phyloP scores from a whole-genome alignment of 2,888 invertebrate species.

The Rhaphigaster nebulosa region DNA sequence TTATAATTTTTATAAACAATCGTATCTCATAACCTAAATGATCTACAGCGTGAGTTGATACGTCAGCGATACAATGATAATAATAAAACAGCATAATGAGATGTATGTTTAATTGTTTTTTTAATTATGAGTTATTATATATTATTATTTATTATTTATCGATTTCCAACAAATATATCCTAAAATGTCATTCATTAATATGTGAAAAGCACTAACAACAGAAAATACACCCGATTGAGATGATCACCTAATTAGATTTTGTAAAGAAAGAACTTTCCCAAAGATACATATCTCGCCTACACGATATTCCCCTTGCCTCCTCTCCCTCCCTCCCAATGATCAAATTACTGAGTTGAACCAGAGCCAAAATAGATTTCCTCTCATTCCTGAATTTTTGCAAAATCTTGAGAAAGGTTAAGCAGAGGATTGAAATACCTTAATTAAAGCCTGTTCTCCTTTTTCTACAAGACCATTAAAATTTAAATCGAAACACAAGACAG shows the following conservation, averaged over 20 bases:
- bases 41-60: too few relatives aligned
- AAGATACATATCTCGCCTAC: not conserved
- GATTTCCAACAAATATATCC: not conserved
- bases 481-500: too few relatives aligned
- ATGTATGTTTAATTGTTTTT: too few relatives aligned
- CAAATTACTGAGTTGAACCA: conserved; percentile 1
- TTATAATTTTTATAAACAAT: too few relatives aligned
- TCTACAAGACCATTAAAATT: not conserved
- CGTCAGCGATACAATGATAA: too few relatives aligned
- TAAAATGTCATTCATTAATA: too few relatives aligned
- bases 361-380: not conserved
- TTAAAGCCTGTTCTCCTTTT: too few relatives aligned
- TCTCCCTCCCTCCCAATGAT: not conserved
- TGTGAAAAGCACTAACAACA: too few relatives aligned
- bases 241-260: not conserved
- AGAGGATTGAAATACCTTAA: not conserved
- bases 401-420: not conserved
- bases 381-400: not conserved
- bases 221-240: not conserved
- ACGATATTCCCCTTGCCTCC: not conserved
- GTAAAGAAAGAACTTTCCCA: not conserved
- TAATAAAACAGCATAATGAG: too few relatives aligned
- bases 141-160: not conserved
- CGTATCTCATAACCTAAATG: too few relatives aligned
- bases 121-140: not conserved